Evolutionary conservation across 2,113 vertebrate species (phyloP), one percentile per base, ranked within the genome.

Genomic region (Hystrix cristata): DNA sequence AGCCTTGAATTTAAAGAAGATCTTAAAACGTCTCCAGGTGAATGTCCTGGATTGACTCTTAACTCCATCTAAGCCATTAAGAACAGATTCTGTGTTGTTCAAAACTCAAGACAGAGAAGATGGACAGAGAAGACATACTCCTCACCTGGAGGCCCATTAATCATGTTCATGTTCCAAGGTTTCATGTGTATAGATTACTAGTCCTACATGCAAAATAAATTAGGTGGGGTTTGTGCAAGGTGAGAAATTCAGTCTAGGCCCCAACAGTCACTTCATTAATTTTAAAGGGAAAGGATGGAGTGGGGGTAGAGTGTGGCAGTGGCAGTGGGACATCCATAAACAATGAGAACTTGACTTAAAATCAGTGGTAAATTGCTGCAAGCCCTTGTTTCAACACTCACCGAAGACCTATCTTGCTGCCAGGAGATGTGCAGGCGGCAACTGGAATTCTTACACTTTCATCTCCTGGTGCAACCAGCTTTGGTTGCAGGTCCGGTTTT

Each of bases 1-100:
- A 76, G 84, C 65, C 92, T 93, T 94, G 95, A 92, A 94, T 95
- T 90, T 94, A 94, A 97, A 96, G 81, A 95, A 95, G 82, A 60
- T 57, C 67, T 93, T 83, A 79, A 76, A 95, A 81, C 59, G 38
- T 90, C 65, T 94, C 46, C 19, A 43, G 59, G 48, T 94, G 65
- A 81, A 72, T 55, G 31, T 90, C 64, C 43, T n/a, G 9, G 10
- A 10, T 72, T 29, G 76, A 59, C 69, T 94, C 62, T 88, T 59
- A 84, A 60, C 62, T 72, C 71, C 59, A 95, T 87, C 65, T 48
- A 38, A 80, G 53, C 11, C 74, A 59, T 21, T 27, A 57, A 80
- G 85, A 95, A 55, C 38, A 93, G 69, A 90, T 91, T 60, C 59
- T 87, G 38, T 38, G 55, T 92, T 86, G 27, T 25, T 76, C 78